phyloP scores from a whole-genome alignment of 2,888 invertebrate genomes.

The Dastarcus helophoroides region DNA sequence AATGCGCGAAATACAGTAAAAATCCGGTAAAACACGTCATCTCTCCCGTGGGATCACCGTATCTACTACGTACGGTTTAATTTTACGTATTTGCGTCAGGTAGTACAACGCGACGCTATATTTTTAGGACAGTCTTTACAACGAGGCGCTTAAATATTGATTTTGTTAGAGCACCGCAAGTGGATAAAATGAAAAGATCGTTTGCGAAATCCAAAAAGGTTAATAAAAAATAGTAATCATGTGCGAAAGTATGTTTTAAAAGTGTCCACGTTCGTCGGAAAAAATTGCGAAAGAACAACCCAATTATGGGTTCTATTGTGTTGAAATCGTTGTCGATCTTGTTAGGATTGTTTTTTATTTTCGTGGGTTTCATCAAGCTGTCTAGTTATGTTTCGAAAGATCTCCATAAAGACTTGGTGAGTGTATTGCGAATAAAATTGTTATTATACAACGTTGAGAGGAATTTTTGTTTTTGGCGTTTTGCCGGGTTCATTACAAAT shows the following conservation, averaged over 20 bases:
- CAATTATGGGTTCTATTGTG: conserved; percentile 71
- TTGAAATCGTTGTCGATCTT: conserved; percentile 83
- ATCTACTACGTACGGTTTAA: neutral
- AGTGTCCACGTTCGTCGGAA: conserved; percentile 1
- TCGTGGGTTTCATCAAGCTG: conserved; percentile 86
- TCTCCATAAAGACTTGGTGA: conserved; percentile 91
- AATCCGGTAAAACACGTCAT: too few relatives aligned
- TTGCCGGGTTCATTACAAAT: conserved; percentile 27
- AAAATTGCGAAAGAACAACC: too few relatives aligned
- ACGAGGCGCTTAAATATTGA: conserved; percentile 25
- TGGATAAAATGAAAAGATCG: conserved; percentile 23
- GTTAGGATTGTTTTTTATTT: conserved; percentile 88
- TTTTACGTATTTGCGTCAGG: conserved; percentile 6
- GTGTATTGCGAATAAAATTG: conserved; percentile 28
- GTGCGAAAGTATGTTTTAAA: conserved; percentile 4
- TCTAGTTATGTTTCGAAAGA: conserved; percentile 88
- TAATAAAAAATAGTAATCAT: conserved; percentile 5
- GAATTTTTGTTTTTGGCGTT: conserved; percentile 32
- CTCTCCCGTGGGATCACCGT: conserved; percentile 1
- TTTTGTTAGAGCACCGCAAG: conserved; percentile 26
- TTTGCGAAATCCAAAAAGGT: conserved; percentile 11
- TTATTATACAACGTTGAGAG: conserved; percentile 22
- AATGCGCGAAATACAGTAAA: too few relatives aligned
- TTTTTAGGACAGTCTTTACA: conserved; percentile 23
- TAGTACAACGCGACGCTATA: conserved; percentile 12